Evolutionary conservation across 2,888 invertebrate genomes (phyloP).

Genomic region (Leptinotarsa peninsularis): DNA sequence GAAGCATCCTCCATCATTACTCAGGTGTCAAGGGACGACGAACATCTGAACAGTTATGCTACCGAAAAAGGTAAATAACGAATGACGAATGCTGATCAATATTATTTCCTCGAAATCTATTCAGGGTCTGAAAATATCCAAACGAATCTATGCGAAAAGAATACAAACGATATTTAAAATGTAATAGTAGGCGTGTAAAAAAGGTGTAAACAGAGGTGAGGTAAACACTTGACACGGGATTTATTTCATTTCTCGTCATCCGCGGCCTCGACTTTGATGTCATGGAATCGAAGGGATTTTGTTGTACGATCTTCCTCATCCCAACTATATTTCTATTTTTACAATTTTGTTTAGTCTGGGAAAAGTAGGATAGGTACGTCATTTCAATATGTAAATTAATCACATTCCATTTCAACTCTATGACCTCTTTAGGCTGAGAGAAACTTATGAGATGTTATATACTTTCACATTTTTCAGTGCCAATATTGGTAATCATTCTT

Average conservation of each 20-base stretch:
- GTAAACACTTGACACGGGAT: slow-evolving; percentile 40
- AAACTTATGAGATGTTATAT: slow-evolving; percentile 39
- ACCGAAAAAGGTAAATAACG: slow-evolving; percentile 88
- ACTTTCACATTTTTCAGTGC: slow-evolving; percentile 55
- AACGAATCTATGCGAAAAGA: not conserved
- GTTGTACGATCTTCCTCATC: not conserved
- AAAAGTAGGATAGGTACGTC: slow-evolving; percentile 34
- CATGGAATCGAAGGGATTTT: not conserved
- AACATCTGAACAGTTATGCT: slow-evolving; percentile 91
- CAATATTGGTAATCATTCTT: slow-evolving; percentile 13
- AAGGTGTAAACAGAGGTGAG: slow-evolving; percentile 43
- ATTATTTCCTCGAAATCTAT: not conserved
- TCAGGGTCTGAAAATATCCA: not conserved
- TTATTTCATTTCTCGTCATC: slow-evolving; percentile 27
- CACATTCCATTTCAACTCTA: slow-evolving; percentile 57
- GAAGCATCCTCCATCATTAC: slow-evolving; percentile 99
- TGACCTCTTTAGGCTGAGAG: slow-evolving; percentile 59
- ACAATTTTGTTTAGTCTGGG: slow-evolving; percentile 31
- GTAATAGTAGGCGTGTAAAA: slow-evolving; percentile 60
- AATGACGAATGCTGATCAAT: slow-evolving; percentile 4
- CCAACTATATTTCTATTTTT: slow-evolving; percentile 30
- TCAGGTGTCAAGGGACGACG: slow-evolving; percentile 98
- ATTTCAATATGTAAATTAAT: slow-evolving; percentile 52
- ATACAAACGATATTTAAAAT: slow-evolving; percentile 16
- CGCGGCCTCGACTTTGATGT: slow-evolving; percentile 25